These are phyloP conservation scores for Teleopsis dalmanni DNA, from an alignment of 1,140 invertebrate genomes.

Conservation along the genomic window DNA sequence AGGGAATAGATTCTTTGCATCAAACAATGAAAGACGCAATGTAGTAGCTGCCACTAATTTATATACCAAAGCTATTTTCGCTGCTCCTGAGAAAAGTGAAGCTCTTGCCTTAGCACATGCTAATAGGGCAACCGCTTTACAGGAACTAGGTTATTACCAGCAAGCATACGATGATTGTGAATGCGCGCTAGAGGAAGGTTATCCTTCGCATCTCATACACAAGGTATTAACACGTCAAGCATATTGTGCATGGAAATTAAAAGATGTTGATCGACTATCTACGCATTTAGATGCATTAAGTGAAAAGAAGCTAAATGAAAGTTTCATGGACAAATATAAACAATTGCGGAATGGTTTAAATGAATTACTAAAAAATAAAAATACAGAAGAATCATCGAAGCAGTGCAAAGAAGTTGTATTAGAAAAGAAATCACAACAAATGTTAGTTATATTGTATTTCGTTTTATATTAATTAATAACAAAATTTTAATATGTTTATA, in stretches of 20 bases:
- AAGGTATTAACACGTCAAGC: conserved; percentile 33
- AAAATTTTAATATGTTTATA: conserved; percentile 1
- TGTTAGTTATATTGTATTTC: conserved; percentile 17
- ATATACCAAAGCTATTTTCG: conserved; percentile 26
- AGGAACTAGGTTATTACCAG: conserved; percentile 28
- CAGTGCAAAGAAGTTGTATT: not conserved
- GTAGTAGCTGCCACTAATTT: conserved; percentile 19
- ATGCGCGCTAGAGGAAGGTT: conserved; percentile 27
- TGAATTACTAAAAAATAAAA: not conserved
- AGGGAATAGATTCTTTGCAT: conserved; percentile 21
- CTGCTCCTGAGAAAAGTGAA: conserved; percentile 13
- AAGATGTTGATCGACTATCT: conserved; percentile 8
- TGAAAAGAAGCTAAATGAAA: conserved; percentile 16
- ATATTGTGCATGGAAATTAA: conserved; percentile 23
- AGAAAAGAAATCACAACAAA: conserved; percentile 6
- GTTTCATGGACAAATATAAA: conserved; percentile 14
- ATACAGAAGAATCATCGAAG: not conserved
- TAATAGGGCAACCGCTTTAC: conserved; percentile 31
- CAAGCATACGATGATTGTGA: conserved; percentile 35
- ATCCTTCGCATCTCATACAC: conserved; percentile 22
- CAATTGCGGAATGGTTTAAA: conserved; percentile 16
- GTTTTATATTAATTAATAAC: not conserved
- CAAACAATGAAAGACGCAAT: not conserved
- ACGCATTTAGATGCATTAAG: conserved; percentile 15
- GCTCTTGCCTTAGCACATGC: conserved; percentile 26